phyloP scores from a whole-genome alignment of 2,888 invertebrate genomes.

The Ectobius pallidus region DNA sequence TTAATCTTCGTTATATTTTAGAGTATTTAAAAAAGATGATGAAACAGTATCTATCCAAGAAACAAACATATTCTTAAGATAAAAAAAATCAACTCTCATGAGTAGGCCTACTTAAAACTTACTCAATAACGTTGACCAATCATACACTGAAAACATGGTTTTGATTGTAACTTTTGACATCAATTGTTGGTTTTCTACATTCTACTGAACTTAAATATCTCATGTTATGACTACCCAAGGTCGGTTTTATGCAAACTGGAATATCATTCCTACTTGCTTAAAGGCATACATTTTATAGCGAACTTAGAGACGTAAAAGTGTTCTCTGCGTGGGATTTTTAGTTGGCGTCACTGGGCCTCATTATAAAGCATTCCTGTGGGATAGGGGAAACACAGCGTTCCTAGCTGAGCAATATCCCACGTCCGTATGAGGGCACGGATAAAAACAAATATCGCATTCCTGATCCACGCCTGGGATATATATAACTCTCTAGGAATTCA shows the following conservation, averaged over 20 bases:
- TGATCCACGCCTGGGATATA: conserved; percentile 21
- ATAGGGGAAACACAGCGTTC: neutral
- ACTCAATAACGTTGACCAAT: too few relatives aligned
- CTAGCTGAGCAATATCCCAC: neutral
- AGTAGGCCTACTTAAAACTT: too few relatives aligned
- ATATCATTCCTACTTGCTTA: neutral
- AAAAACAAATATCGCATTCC: conserved; percentile 27
- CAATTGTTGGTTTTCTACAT: too few relatives aligned
- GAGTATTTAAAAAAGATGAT: too few relatives aligned
- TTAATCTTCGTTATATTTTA: too few relatives aligned
- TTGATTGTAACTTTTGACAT: too few relatives aligned
- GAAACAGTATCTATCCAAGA: too few relatives aligned
- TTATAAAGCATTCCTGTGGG: conserved; percentile 3
- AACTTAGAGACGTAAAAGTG: neutral
- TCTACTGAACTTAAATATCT: too few relatives aligned
- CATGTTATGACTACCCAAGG: too few relatives aligned
- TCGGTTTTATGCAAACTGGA: neutral
- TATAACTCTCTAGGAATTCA: neutral
- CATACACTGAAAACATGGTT: too few relatives aligned
- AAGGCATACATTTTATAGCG: neutral
- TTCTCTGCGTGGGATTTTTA: neutral
- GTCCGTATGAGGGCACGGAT: neutral
- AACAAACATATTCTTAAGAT: too few relatives aligned
- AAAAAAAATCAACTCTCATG: too few relatives aligned
- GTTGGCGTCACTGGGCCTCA: neutral